Evolutionary conservation across 2,888 invertebrate species (phyloP).

Genomic region (Drepanosiphum platanoidis): DNA sequence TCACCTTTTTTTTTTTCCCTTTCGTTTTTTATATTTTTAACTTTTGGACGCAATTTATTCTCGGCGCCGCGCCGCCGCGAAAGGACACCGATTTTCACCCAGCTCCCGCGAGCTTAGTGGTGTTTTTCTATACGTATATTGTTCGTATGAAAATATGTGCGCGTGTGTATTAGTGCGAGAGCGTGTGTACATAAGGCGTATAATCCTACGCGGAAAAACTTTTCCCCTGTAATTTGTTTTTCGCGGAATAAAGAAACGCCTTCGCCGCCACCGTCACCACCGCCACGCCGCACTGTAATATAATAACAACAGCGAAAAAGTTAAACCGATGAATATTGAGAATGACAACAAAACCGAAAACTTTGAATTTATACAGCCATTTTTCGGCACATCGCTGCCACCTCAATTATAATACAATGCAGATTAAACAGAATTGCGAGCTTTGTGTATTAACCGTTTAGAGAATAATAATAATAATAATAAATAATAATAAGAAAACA

Average conservation of each 20-base stretch:
- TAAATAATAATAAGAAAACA: no score
- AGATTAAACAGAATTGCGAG: neutral
- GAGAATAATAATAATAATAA: neutral
- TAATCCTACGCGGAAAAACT: constrained; percentile 39
- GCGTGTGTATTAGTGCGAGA: neutral
- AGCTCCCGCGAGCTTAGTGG: neutral
- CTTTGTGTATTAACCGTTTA: neutral
- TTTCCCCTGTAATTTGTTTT: constrained; percentile 52
- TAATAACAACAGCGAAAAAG: constrained; percentile 44
- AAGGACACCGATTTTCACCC: neutral
- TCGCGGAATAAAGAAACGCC: constrained; percentile 42
- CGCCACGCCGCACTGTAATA: constrained; percentile 9
- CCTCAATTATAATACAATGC: constrained; percentile 3
- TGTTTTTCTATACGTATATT: neutral
- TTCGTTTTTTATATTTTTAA: neutral
- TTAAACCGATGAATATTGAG: constrained; percentile 50
- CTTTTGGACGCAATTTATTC: neutral
- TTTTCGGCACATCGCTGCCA: constrained; percentile 1
- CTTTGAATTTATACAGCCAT: constrained; percentile 33
- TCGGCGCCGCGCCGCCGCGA: neutral
- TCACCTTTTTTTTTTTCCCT: no score
- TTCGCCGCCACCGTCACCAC: no score
- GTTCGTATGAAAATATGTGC: neutral
- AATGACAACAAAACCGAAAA: constrained; percentile 48
- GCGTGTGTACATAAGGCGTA: neutral